Evolutionary conservation across 2,888 invertebrate genomes (phyloP), one percentile per base, ranked within the genome.

Genomic region (Spicauda simplicius): DNA sequence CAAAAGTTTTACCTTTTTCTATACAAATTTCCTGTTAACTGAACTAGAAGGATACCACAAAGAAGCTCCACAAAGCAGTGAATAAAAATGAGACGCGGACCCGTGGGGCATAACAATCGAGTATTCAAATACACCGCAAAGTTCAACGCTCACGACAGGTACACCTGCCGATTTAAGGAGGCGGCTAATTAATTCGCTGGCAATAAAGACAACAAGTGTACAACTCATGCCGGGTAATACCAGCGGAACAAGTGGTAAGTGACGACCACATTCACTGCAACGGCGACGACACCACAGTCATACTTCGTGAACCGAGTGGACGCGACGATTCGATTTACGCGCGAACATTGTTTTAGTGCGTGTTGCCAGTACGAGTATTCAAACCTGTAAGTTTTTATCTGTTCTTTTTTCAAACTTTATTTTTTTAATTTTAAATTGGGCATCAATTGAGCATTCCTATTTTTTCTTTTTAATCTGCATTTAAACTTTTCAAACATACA

Each of bases 181-280:
- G 69, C 74, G 74, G 71, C 72, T 72, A 69, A 71, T 80, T 77
- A 72, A 76, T 76, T 76, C 74, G 75, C 76, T 69, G 72, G 72
- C 71, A 69, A 70, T 78, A 73, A 74, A 76, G 78, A 76, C 72
- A 66, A 76, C 79, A 79, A 82, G 83, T 83, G 81, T 82, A 79
- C 76, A 76, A 72, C 73, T 78, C 69, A 71, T 80, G 80, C 74
- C 77, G 85, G 86, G 60, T 79, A 73, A 72, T 69, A 79, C 75
- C 80, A 83, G 86, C 85, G 83, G 86, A 86, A 84, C 88, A 85
- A 86, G 90, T 88, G 91, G 90, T 87, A 84, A 82, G 81, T 83
- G 83, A 86, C 81, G 82, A 81, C 85, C 82, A 90, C 91, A 86
- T 90, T 92, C 91, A 90, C 91, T 87, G 90, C 87, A 87, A 82